Conservation (phyloP, 2,888 invertebrate genomes). For the Axea sp. region DNA sequence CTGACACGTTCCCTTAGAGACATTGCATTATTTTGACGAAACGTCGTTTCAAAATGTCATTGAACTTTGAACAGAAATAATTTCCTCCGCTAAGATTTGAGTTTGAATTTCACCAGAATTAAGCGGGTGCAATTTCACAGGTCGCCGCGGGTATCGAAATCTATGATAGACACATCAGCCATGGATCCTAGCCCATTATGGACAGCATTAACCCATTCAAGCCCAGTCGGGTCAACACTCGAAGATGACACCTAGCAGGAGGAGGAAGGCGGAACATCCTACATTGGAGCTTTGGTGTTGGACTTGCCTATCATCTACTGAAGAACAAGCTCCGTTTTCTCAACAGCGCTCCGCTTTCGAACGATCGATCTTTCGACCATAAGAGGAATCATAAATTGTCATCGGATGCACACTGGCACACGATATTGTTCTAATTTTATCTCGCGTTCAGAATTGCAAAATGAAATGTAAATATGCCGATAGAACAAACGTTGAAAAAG, state of each 20-base stretch:
- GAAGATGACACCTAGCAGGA: constrained; percentile 81
- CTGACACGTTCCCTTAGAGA: too few relatives aligned
- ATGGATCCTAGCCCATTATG: constrained; percentile 88
- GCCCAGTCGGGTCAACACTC: constrained; percentile 79
- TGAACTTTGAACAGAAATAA: too few relatives aligned
- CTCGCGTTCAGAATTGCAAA: too few relatives aligned
- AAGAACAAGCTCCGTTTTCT: constrained; percentile 51
- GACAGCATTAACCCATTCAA: constrained; percentile 89
- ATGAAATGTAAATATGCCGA: too few relatives aligned
- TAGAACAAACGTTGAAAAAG: too few relatives aligned
- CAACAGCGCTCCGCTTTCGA: constrained; percentile 38
- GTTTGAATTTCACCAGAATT: too few relatives aligned
- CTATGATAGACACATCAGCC: constrained; percentile 69
- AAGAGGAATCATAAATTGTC: background rate
- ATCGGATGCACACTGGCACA: background rate
- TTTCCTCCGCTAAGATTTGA: too few relatives aligned
- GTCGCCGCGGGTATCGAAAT: constrained; percentile 73
- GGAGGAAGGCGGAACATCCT: constrained; percentile 80
- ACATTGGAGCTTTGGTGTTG: constrained; percentile 82
- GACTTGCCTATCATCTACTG: constrained; percentile 83
- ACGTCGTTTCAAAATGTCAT: too few relatives aligned
- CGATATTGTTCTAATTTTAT: constrained; percentile 2
- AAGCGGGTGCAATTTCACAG: too few relatives aligned
- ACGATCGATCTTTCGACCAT: constrained; percentile 1
- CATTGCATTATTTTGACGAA: too few relatives aligned